Evolutionary conservation across 1,140 invertebrate species (phyloP).

Genomic region (Potamilus streckersoni): DNA sequence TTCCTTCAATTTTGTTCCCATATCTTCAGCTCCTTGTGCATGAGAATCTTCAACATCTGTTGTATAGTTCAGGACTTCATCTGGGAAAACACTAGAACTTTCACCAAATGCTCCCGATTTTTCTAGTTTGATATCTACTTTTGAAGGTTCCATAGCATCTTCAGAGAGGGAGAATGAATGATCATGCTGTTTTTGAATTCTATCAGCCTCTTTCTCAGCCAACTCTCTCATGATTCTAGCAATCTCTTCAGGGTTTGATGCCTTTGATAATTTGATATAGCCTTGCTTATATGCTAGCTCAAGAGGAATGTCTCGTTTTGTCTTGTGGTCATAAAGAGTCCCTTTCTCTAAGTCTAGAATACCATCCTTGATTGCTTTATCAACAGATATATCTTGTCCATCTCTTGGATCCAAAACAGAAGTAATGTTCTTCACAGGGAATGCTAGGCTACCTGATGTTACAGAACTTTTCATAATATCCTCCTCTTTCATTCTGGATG

Average conservation of each 20-base stretch:
- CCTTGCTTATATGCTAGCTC: conserved; percentile 55
- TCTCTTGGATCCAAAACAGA: conserved; percentile 79
- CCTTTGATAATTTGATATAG: conserved; percentile 57
- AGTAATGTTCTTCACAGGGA: conserved; percentile 74
- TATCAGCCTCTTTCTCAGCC: conserved; percentile 25
- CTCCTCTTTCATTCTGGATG: conserved; percentile 53
- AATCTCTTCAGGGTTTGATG: conserved; percentile 52
- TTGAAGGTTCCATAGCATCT: conserved; percentile 35
- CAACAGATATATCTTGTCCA: conserved; percentile 79
- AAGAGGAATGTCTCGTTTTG: conserved; percentile 73
- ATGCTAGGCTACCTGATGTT: conserved; percentile 44
- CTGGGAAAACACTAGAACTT: conserved; percentile 32
- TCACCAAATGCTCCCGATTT: conserved; percentile 46
- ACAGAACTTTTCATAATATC: conserved; percentile 58
- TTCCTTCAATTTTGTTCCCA: conserved; percentile 25
- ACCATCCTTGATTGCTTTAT: conserved; percentile 73
- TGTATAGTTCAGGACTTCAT: conserved; percentile 58
- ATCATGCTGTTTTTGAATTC: conserved; percentile 13
- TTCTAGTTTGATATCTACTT: conserved; percentile 60
- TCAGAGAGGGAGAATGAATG: conserved; percentile 5
- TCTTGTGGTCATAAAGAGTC: conserved; percentile 82
- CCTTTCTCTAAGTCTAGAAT: conserved; percentile 86
- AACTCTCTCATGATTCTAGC: conserved; percentile 49
- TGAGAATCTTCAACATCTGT: conserved; percentile 45
- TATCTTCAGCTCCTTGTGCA: conserved; percentile 1